phyloP scores from a whole-genome alignment of 1,140 invertebrate genomes.

The Pseudachorutes palmiensis region DNA sequence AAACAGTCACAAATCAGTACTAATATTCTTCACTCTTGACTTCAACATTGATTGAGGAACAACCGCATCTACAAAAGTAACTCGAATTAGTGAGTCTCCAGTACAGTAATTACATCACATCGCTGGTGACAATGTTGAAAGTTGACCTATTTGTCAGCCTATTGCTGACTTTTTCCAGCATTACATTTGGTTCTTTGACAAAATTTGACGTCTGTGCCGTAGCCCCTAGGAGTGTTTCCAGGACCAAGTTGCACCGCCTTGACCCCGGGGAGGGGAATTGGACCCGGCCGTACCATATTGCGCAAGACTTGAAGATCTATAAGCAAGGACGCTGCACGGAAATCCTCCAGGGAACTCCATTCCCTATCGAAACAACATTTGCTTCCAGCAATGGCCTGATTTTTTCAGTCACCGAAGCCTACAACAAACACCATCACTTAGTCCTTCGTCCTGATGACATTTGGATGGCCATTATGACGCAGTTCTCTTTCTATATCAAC shows the following conservation, averaged over 20 bases:
- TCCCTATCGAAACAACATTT: neutral
- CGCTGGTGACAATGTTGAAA: too few species aligned
- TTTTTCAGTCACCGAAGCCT: constrained; percentile 7
- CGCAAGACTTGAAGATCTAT: neutral
- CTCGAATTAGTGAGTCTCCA: too few species aligned
- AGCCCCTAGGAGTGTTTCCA: neutral
- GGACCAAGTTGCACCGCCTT: neutral
- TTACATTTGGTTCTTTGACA: too few species aligned
- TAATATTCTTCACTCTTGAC: too few species aligned
- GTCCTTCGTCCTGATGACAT: constrained; percentile 28
- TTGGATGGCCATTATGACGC: constrained; percentile 24
- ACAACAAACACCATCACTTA: constrained; percentile 21
- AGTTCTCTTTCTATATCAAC: constrained; percentile 28
- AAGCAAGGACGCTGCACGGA: constrained; percentile 5
- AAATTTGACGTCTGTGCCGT: constrained; percentile 5
- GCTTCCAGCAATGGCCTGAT: constrained; percentile 18
- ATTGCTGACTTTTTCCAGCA: too few species aligned
- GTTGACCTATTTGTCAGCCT: too few species aligned
- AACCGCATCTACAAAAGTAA: too few species aligned
- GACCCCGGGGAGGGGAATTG: neutral
- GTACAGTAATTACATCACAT: too few species aligned
- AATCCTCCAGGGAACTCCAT: constrained; percentile 17
- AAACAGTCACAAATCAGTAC: too few species aligned
- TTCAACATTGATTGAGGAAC: too few species aligned
- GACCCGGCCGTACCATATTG: constrained; percentile 1